phyloP scores from a whole-genome alignment of 2,797 vertebrate species.

The Chaetodon trifasciatus region DNA sequence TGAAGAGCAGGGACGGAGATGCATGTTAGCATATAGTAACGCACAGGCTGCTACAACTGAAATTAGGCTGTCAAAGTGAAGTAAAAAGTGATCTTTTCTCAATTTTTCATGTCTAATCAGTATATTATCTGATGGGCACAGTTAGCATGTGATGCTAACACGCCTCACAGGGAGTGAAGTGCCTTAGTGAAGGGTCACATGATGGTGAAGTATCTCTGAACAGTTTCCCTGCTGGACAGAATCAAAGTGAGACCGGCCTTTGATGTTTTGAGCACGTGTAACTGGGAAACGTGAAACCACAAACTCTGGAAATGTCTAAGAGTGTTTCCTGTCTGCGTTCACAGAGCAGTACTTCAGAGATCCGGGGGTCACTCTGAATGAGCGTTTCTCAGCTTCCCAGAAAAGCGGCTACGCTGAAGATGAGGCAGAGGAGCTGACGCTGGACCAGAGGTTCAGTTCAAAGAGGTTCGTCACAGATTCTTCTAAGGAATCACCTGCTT shows the following conservation, averaged over 20 bases:
- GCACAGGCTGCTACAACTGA: too few species aligned
- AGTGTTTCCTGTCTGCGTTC: background rate
- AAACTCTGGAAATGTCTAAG: background rate
- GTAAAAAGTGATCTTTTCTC: too few species aligned
- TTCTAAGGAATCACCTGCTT: background rate
- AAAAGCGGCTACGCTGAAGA: slow-evolving; percentile 45
- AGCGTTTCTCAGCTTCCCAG: slow-evolving; percentile 91
- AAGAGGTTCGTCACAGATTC: slow-evolving; percentile 84
- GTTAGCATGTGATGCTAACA: background rate
- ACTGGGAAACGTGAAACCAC: background rate
- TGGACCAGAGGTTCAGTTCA: slow-evolving; percentile 80
- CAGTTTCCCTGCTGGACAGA: too few species aligned
- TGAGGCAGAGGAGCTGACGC: slow-evolving; percentile 71
- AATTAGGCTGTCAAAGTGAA: background rate
- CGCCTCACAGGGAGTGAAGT: background rate
- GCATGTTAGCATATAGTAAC: too few species aligned
- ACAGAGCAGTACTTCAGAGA: slow-evolving; percentile 91
- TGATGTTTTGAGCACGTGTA: background rate
- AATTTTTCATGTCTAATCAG: too few species aligned
- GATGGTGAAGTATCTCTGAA: background rate
- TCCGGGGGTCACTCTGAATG: slow-evolving; percentile 86
- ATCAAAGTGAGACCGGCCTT: background rate
- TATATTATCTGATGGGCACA: background rate
- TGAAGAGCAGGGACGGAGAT: too few species aligned
- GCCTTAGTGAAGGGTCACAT: background rate